Percentiles rank a stretch among this genome's conserved stretches.
Evolutionary conservation across 2,113 vertebrate genomes (phyloP).

Genomic region (Sorex fumeus): DNA sequence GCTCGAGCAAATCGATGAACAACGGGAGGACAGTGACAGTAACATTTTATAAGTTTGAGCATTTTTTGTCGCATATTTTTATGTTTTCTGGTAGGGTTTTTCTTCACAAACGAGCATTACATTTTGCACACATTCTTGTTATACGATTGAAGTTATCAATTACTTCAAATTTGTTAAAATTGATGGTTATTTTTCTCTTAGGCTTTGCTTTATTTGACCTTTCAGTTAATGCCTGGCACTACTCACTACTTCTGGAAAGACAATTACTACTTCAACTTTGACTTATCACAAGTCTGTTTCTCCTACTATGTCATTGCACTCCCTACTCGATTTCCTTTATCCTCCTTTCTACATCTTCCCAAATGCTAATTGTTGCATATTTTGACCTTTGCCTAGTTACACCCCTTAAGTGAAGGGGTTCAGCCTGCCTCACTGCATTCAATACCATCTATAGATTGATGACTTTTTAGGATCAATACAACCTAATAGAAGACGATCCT

Average conservation of each 20-base stretch:
- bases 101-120: not conserved
- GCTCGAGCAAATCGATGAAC: too few relatives aligned
- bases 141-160: not conserved
- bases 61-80: not conserved
- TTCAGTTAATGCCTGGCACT: not conserved
- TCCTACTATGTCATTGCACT: not conserved
- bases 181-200: not conserved
- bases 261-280: not conserved
- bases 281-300: not conserved
- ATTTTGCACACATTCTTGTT: not conserved
- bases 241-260: not conserved
- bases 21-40: too few relatives aligned
- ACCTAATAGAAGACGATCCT: not conserved
- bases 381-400: not conserved
- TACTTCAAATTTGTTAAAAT: not conserved
- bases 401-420: not conserved
- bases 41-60: not conserved
- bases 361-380: not conserved
- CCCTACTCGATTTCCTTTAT: not conserved
- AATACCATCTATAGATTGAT: not conserved
- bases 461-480: not conserved
- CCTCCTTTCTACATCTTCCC: not conserved
- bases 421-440: not conserved
- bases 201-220: not conserved
- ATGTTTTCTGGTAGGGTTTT: not conserved